Evolutionary conservation across 1,140 invertebrate species (phyloP), one percentile per base, ranked within the genome.

Genomic region (Microvelia longipes): DNA sequence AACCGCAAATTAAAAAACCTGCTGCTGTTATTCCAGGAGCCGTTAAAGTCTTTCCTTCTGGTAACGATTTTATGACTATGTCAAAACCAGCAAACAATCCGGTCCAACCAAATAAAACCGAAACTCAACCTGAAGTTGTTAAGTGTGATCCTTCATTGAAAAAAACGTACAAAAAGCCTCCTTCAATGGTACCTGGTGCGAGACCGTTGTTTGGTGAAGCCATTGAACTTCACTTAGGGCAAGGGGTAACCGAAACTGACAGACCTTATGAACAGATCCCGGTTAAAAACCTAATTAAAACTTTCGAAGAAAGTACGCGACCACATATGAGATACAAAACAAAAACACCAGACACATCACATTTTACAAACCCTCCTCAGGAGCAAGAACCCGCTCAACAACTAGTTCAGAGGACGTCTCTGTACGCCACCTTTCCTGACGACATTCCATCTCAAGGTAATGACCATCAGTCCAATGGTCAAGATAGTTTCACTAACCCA

Each of bases 201-300:
- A 74, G 77, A 68, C 79, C 79, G 0, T 67, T 81, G 19, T 73
- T 73, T 63, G 68, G 70, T 29, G 66, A 30, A 29, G 70, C 65
- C 19, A 35, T 67, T 0, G 60, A 66, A 2, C 28, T 65, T 35
- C 69, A 66, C 29, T 67, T 50, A 28, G 64, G 25, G 68, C 68
- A 67, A 0, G 70, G 60, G 26, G 73, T 77, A 1, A 70, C 69
- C 24, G 76, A 77, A 1, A 70, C 70, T 0, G 65, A 70, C 75
- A 80, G 14, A 79, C 77, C 63, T 80, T 86, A 86, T 72, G 81
- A 82, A 5, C 83, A 83, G 68, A 76, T 86, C 2, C 86, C 86
- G 5, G 85, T 88, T 0, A 86, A 83, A 73, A 83, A 83, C 27
- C 73, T 88, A 24, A 88, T 88, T 65, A 80, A 82, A 68, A 84